Evolutionary conservation across 2,113 vertebrate genomes (phyloP), one percentile per base, ranked within the genome.

Genomic region (Callaeas wilsoni): DNA sequence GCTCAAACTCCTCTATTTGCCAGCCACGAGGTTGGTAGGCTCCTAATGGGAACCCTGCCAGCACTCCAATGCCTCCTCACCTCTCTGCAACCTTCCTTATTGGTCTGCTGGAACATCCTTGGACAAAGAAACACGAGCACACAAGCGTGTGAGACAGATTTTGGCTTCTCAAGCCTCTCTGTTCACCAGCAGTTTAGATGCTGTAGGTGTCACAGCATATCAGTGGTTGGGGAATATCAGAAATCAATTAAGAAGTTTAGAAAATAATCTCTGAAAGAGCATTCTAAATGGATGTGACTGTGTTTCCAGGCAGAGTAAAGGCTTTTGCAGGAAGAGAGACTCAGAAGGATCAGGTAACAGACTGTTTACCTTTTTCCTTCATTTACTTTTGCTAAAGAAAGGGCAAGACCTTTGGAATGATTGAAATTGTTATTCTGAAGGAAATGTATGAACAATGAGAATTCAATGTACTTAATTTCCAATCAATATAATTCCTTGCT

Each of bases 101-200:
- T 27, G 29, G 7, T 42, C 33, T 70, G 46, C 41, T 80, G 50
- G 60, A 55, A 74, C 47, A 55, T 9, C 44, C 52, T 19, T 46
- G 47, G 47, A 62, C 42, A 84, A 57, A 74, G 22, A 57, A 65
- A 77, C 21, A 53, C 0, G 0, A 78, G 39, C 47, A 71, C 12
- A 14, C 14, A 52, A 50, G 4, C 25, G 25, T 1, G 29, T 0
- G 0, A 82, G 56, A 42, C 35, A 60, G 7, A 35, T 42, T 67
- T 57, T 29, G 81, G 46, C 63, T 92, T 33, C 59, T 32, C 2
- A 13, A n/a, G 46, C 30, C 20, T 50, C 20, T 50, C 64, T 47
- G 42, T 5, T 75, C 37, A 56, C 4, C 20, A 73, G 46, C 14
- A 65, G 16, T 26, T 70, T 13, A 21, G 77, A 15, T 55, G 33